Percentiles rank a stretch among this genome's conserved stretches.
Conservation (phyloP, 1,140 invertebrate species). For the Aphaenogaster rudis region DNA sequence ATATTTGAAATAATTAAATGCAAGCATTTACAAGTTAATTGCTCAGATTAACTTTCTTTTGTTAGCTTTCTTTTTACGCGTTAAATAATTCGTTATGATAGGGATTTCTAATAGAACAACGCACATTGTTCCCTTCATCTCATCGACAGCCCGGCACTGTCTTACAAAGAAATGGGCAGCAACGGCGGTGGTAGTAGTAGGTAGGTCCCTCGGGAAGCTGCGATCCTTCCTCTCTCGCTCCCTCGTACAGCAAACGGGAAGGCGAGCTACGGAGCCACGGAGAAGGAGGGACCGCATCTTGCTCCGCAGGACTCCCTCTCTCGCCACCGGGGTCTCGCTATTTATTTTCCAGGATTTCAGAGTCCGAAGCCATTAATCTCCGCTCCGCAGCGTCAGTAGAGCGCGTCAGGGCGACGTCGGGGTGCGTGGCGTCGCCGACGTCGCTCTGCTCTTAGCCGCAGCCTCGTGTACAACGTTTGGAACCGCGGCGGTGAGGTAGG, state of each 20-base stretch:
- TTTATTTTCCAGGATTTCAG: conserved; percentile 87
- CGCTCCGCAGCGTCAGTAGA: conserved; percentile 84
- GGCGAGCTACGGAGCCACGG: conserved; percentile 47
- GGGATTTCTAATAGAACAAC: conserved; percentile 41
- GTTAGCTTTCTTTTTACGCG: neutral
- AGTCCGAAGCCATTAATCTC: conserved; percentile 87
- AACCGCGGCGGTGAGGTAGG: conserved; percentile 40
- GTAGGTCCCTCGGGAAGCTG: conserved; percentile 76
- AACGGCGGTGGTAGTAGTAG: conserved; percentile 67
- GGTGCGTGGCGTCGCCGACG: conserved; percentile 82
- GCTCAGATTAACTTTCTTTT: neutral
- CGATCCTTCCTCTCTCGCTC: conserved; percentile 57
- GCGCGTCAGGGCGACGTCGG: conserved; percentile 85
- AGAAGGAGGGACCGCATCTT: conserved; percentile 69
- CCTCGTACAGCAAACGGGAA: conserved; percentile 42
- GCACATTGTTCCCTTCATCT: conserved; percentile 68
- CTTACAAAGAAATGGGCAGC: conserved; percentile 71
- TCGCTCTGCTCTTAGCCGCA: conserved; percentile 81
- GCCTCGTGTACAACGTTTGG: conserved; percentile 72
- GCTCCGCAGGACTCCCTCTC: conserved; percentile 79
- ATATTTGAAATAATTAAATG: neutral
- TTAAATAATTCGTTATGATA: conserved; percentile 44
- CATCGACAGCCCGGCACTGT: conserved; percentile 70
- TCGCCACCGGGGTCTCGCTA: conserved; percentile 82
- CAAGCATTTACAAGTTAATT: neutral